A percentile compares a stretch with the other conserved stretches of the same genome.
These are phyloP conservation scores for Brachionus asplanchnoidis DNA, from an alignment of 1,140 invertebrate species.

Conservation along the genomic window DNA sequence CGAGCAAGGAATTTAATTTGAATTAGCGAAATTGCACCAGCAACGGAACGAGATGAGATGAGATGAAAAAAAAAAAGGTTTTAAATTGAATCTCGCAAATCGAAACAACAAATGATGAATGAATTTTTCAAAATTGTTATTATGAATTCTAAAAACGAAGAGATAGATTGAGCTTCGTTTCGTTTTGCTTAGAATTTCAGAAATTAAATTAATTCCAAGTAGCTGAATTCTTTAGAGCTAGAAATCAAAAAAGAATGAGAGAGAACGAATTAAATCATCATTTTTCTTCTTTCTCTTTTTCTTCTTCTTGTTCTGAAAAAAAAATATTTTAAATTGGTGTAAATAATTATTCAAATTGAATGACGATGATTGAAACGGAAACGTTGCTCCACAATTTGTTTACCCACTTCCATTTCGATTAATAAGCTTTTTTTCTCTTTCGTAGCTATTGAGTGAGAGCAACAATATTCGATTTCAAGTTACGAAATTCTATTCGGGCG, in stretches of 20 bases:
- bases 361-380: slow-evolving; percentile 36
- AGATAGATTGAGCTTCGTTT: background rate
- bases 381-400: background rate
- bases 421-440: slow-evolving; percentile 16
- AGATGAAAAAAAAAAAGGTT: background rate
- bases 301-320: background rate
- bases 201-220: slow-evolving; percentile 36
- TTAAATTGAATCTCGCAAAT: slow-evolving; percentile 29
- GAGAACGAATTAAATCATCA: slow-evolving; percentile 29
- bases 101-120: slow-evolving; percentile 41
- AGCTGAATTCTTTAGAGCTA: background rate
- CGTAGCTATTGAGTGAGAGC: background rate
- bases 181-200: slow-evolving; percentile 33
- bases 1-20: slow-evolving; percentile 14
- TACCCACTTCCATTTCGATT: slow-evolving; percentile 25
- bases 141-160: slow-evolving; percentile 28
- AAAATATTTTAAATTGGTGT: background rate
- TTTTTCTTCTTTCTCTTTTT: background rate
- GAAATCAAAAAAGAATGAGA: slow-evolving; percentile 1
- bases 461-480: slow-evolving; percentile 35
- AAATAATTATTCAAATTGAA: slow-evolving; percentile 5
- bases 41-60: background rate
- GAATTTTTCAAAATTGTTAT: background rate
- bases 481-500: slow-evolving; percentile 19
- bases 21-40: slow-evolving; percentile 36